Percentiles rank a stretch among this genome's conserved stretches.
Conservation (phyloP, 2,113 vertebrate genomes). For the Labeo catla region DNA sequence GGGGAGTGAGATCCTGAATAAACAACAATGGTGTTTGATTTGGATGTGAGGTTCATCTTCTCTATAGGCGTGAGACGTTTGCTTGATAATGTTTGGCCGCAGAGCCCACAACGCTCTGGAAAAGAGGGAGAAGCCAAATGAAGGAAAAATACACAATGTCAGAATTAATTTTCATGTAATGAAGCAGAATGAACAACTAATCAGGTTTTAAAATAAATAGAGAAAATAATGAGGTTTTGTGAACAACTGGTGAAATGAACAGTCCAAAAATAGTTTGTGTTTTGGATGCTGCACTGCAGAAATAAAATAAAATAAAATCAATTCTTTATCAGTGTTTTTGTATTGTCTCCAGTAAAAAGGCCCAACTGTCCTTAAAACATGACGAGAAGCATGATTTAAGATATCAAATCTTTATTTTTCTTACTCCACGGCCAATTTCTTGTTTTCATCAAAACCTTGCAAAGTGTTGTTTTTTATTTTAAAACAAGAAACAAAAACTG, state of each 20-base stretch:
- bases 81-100: constrained; percentile 33
- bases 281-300: neutral
- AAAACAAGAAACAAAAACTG: too few species aligned
- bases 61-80: neutral
- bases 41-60: constrained; percentile 35
- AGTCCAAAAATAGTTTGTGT: neutral
- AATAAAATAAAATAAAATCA: neutral
- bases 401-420: neutral
- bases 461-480: neutral
- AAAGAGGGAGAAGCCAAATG: constrained; percentile 13
- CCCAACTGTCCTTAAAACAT: too few species aligned
- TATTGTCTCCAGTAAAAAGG: neutral
- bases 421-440: neutral
- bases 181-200: constrained; percentile 32
- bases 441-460: neutral
- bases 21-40: constrained; percentile 43
- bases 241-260: neutral
- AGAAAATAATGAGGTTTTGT: constrained; percentile 10
- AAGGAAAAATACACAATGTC: constrained; percentile 31
- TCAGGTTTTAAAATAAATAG: constrained; percentile 6
- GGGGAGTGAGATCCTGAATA: constrained; percentile 11
- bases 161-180: constrained; percentile 22
- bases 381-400: neutral
- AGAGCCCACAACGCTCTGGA: constrained; percentile 17
- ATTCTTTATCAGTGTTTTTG: neutral